These are phyloP conservation scores for Charina bottae DNA, from an alignment of 2,113 vertebrate species.

Conservation along the genomic window DNA sequence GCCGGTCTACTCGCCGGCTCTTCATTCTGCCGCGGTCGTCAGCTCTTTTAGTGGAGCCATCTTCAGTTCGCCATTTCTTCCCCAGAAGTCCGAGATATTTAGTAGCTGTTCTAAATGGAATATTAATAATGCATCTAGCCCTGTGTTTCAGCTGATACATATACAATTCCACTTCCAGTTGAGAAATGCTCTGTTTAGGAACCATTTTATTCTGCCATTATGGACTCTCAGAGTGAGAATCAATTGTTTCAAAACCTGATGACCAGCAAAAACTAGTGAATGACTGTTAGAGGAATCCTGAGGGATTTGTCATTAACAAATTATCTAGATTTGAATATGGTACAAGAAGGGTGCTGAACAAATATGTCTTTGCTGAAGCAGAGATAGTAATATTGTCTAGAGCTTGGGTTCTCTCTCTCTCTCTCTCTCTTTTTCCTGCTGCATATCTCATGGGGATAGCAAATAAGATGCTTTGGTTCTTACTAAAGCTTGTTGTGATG, in stretches of 20 bases:
- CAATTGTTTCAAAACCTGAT: background rate
- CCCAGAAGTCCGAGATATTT: no score
- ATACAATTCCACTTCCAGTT: background rate
- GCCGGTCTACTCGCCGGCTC: no score
- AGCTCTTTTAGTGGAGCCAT: no score
- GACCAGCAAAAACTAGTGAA: background rate
- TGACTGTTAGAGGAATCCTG: background rate
- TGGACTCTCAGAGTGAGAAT: background rate
- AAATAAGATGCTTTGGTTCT: background rate
- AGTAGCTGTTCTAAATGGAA: no score
- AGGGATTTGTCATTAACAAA: background rate
- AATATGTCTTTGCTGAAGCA: background rate
- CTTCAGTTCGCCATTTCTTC: no score
- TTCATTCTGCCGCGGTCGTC: no score
- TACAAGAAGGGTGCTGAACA: background rate
- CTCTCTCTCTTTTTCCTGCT: rapidly evolving
- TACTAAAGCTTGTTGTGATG: background rate
- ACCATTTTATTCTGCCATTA: background rate
- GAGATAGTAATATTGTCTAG: background rate
- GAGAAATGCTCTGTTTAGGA: background rate
- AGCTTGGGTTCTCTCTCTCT: background rate
- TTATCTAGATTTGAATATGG: background rate
- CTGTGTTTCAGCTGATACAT: background rate
- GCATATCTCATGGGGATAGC: background rate
- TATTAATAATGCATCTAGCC: background rate